These are phyloP conservation scores for Anolis carolinensis DNA, from an alignment of 2,113 vertebrate species.

Conservation along the genomic window DNA sequence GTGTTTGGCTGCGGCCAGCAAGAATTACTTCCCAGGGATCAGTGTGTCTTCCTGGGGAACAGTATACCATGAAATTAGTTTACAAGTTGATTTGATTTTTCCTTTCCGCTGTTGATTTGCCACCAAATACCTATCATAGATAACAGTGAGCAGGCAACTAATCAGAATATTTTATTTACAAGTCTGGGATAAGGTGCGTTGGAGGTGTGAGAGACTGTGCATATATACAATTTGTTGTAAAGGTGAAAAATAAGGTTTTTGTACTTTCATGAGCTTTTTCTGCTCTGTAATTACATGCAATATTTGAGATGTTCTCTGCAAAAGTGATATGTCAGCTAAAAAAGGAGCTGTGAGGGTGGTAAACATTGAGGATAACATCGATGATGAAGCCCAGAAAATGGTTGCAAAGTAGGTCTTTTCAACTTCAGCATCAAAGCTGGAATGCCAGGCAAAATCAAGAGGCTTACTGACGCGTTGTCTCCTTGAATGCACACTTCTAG, in stretches of 20 bases:
- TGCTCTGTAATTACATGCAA: background rate
- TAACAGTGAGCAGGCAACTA: background rate
- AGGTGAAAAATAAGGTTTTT: background rate
- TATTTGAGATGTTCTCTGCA: background rate
- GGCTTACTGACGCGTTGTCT: background rate
- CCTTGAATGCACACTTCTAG: background rate
- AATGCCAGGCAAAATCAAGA: background rate
- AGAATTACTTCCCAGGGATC: background rate
- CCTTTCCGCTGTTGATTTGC: background rate
- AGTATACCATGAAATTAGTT: background rate
- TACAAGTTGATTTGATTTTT: background rate
- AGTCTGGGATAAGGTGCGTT: background rate
- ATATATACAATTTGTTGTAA: rapidly evolving
- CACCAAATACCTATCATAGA: background rate
- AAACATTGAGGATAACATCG: background rate
- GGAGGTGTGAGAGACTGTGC: background rate
- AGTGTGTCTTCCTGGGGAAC: background rate
- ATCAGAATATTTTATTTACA: background rate
- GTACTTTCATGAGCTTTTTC: background rate
- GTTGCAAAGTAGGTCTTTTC: background rate
- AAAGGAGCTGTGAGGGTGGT: background rate
- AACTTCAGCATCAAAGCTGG: background rate
- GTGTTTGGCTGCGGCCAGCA: background rate
- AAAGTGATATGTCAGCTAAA: background rate
- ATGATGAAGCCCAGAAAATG: background rate